A percentile compares a stretch with the other conserved stretches of the same genome.
Evolutionary conservation across 2,888 invertebrate species (phyloP).

Genomic region (Drosophila pegasa): DNA sequence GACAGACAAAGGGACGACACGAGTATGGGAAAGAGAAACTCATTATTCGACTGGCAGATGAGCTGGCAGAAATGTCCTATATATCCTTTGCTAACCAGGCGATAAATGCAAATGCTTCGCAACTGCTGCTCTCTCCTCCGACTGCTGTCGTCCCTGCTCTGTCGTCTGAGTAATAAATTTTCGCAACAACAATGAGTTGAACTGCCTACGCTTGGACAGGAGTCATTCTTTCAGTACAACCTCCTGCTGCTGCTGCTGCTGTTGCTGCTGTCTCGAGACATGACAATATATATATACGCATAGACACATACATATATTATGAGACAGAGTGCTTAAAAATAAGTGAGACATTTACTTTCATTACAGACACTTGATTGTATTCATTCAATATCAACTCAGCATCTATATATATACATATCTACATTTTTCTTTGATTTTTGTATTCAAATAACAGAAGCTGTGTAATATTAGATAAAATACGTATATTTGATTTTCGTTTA

Average conservation of each 20-base stretch:
- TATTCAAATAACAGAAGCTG: conserved; percentile 7
- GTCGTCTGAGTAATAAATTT: conserved; percentile 65
- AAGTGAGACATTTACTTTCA: conserved; percentile 78
- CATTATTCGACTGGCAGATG: conserved; percentile 45
- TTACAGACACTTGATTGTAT: conserved; percentile 75
- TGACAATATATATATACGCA: conserved; percentile 13
- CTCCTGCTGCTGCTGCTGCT: conserved; percentile 18
- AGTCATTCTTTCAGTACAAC: conserved; percentile 19
- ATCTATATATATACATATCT: conserved; percentile 32
- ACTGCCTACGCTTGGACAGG: conserved; percentile 31
- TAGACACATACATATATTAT: conserved; percentile 15
- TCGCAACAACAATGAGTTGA: conserved; percentile 40
- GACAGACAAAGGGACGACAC: neutral
- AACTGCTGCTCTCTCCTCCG: conserved; percentile 1
- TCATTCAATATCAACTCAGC: conserved; percentile 61
- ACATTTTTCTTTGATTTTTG: conserved; percentile 36
- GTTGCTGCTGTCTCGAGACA: conserved; percentile 31
- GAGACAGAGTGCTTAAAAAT: conserved; percentile 43
- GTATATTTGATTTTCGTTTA: neutral
- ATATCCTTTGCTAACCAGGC: conserved; percentile 54
- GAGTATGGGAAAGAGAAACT: conserved; percentile 25
- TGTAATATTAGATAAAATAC: conserved; percentile 4
- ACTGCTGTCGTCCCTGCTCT: neutral
- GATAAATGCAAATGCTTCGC: conserved; percentile 47
- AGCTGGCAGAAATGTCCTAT: conserved; percentile 54